Base-by-base conservation (phyloP, 2,797 vertebrate genomes). In the Prunella strophiata region DNA sequence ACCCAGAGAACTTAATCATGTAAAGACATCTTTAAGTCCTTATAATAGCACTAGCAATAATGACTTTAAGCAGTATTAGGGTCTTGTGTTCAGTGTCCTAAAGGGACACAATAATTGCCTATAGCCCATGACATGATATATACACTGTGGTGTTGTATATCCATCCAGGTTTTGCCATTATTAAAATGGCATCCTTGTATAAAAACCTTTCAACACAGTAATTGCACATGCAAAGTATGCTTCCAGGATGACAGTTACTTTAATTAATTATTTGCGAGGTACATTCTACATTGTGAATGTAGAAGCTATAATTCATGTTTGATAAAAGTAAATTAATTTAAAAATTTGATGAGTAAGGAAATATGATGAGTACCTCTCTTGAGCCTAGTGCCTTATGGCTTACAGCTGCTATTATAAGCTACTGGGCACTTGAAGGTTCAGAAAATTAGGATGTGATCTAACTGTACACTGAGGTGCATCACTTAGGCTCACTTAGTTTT, bases 1-100 rank as follows among this genome's bases (percentile, higher is more conserved):
- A 90, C 59, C 20, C 77, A 87, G 57, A 82, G 77, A 92, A 90
- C 79, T 95, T 94, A 93, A 84, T 95, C 63, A 90, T 52, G 67
- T 87, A 76, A 93, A 93, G 89, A 73, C 75, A 84, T 67, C 71
- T 90, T 93, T 94, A 95, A 94, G 81, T 18, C 20, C 52, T 63
- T 67, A 45, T 88, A 95, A 89, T 36, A 84, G 72, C 43, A 76
- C 43, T 21, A 42, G 19, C 20, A 90, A 40, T 63, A 91, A 86
- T 27, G 79, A 73, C 83, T 88, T 78, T 86, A 85, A 88, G 42
- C 59, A 62, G 22, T 71, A 82, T 73, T 81, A 74, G 9, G 30
- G 26, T 54, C 67, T 73, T 63, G 74, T 47, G 26, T 77, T 59
- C 40, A 77, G 29, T 58, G 52, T 92, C 43, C 63, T 91, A 48